These are phyloP conservation scores for Lepus townsendii DNA, from an alignment of 2,797 vertebrate species.

Conservation along the genomic window DNA sequence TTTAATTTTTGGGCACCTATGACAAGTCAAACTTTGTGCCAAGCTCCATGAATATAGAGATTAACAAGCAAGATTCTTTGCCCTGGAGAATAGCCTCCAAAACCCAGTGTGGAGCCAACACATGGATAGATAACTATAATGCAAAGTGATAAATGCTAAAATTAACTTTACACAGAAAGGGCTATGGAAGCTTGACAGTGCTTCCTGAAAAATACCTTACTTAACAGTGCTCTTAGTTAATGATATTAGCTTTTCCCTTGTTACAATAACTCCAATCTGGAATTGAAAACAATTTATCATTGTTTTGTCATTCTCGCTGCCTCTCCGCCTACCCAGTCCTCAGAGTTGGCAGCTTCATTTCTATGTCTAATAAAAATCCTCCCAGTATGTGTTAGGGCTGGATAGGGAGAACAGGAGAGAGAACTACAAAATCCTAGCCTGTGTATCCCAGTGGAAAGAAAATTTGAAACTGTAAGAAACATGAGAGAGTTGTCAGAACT, in stretches of 20 bases:
- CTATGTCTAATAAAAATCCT: slow-evolving; percentile 35
- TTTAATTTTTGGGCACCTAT: background rate
- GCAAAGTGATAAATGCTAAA: slow-evolving; percentile 18
- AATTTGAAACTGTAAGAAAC: slow-evolving; percentile 20
- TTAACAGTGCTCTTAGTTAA: background rate
- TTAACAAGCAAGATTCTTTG: slow-evolving; percentile 3
- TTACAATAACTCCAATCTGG: slow-evolving; percentile 12
- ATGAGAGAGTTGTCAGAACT: slow-evolving; percentile 14
- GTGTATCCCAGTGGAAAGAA: slow-evolving; percentile 28
- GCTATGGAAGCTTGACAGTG: background rate
- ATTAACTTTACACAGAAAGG: slow-evolving; percentile 39
- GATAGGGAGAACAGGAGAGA: background rate
- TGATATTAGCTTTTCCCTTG: slow-evolving; percentile 27
- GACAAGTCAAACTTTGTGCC: background rate
- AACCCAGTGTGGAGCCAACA: background rate
- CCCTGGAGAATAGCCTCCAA: background rate
- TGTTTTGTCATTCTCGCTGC: background rate
- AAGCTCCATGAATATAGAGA: slow-evolving; percentile 7
- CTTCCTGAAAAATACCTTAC: slow-evolving; percentile 25
- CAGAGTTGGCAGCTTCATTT: slow-evolving; percentile 2
- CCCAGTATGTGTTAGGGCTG: background rate
- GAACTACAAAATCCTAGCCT: background rate
- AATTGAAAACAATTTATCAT: slow-evolving; percentile 38
- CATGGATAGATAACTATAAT: background rate
- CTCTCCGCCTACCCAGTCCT: background rate